These are phyloP conservation scores for Stegophylla sp. DNA, from an alignment of 2,888 invertebrate species.

Conservation along the genomic window DNA sequence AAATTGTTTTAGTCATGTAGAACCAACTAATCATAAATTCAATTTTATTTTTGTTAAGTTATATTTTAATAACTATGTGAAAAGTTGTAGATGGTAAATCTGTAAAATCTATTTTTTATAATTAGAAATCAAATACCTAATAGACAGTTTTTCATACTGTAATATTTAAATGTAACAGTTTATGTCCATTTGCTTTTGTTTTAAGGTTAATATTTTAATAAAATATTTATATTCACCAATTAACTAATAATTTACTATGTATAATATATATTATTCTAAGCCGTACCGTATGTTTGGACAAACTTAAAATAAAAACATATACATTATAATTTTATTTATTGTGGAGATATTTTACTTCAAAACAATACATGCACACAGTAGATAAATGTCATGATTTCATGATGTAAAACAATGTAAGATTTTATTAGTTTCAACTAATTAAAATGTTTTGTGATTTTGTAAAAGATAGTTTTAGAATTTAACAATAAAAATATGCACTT, in stretches of 20 bases:
- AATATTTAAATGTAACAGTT: background rate
- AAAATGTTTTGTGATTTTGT: conserved; percentile 9
- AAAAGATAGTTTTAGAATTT: background rate
- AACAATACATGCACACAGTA: too few relatives aligned
- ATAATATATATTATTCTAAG: background rate
- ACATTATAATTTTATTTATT: background rate
- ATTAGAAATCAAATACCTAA: background rate
- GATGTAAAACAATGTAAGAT: too few relatives aligned
- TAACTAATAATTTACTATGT: background rate
- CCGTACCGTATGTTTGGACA: background rate
- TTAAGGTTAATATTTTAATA: background rate
- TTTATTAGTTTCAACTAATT: background rate
- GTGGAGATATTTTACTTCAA: too few relatives aligned
- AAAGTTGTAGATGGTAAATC: background rate
- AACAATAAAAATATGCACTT: background rate
- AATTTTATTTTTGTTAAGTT: too few relatives aligned
- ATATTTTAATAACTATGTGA: too few relatives aligned
- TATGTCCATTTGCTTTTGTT: background rate
- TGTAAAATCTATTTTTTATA: too few relatives aligned
- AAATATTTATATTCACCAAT: background rate
- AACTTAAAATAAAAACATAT: conserved; percentile 1
- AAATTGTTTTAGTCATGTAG: too few relatives aligned
- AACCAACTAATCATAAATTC: too few relatives aligned
- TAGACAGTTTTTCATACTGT: background rate
- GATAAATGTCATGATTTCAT: conserved; percentile 4